Evolutionary conservation across 2,113 vertebrate species (phyloP), one percentile per base, ranked within the genome.

Genomic region (Pangasianodon gigas): DNA sequence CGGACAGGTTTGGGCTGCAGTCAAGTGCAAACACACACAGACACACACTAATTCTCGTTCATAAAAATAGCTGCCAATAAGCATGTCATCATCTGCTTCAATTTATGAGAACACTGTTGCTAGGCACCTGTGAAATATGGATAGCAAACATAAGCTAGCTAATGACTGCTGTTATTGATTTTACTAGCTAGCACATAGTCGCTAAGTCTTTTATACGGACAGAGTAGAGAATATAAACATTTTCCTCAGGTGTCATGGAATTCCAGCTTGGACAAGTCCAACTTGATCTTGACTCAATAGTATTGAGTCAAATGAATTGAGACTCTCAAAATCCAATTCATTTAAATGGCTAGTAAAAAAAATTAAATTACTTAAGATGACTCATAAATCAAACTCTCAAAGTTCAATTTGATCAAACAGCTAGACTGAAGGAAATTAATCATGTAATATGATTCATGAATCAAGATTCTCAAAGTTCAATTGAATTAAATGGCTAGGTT

Each of bases 1-100:
- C 77, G 65, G 48, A 89, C 89, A 80, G 89, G 89, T 90, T 85
- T 77, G 86, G 84, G 62, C 82, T 90, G 85, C 74, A 82, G 84
- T 90, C 75, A 52, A 52, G 21, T 69, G 41, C 60, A 89, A 71
- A 54, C 58, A 80, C 54, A 51, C 65, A 81, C 54, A 26, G 77
- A 41, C 83, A 75, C 86, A 67, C 79, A 46, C 46, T 80, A 83
- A 29, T 8, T 84, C 71, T 85, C 19, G 52, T 80, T 87, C 29
- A 67, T 80, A 69, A 87, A 90, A 85, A 88, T 84, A 87, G 37
- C 44, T 85, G 32, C 32, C 24, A 69, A 88, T 79, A 65, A 87
- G 32, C 48, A 58, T 60, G 56, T 37, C 58, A 82, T 62, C 58
- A 48, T 74, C 54, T 48, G 44, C 18, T 81, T 81, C 32, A 54